These are phyloP conservation scores for Leptinotarsa tumamoca DNA, from an alignment of 2,888 invertebrate genomes.

Conservation along the genomic window DNA sequence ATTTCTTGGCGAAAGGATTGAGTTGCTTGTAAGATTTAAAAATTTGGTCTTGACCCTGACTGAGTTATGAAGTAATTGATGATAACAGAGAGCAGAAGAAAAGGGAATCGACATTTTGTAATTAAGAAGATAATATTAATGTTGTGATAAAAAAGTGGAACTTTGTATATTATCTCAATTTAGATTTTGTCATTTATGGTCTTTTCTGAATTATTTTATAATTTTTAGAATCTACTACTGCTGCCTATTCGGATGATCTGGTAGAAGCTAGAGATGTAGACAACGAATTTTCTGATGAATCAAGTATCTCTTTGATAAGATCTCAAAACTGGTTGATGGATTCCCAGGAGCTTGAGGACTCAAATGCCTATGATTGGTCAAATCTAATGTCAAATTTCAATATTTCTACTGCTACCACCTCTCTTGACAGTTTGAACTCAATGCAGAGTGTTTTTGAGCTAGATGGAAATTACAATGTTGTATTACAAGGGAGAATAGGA, in stretches of 20 bases:
- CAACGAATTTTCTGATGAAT: conserved; percentile 52
- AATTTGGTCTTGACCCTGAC: too few relatives aligned
- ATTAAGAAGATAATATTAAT: too few relatives aligned
- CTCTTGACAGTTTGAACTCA: conserved; percentile 65
- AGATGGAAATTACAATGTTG: conserved; percentile 72
- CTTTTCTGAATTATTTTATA: neutral
- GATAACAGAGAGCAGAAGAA: too few relatives aligned
- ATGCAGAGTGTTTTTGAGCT: conserved; percentile 72
- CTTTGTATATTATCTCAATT: too few relatives aligned
- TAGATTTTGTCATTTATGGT: too few relatives aligned
- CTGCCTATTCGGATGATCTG: conserved; percentile 36
- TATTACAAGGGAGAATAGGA: conserved; percentile 73
- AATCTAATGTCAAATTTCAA: conserved; percentile 61
- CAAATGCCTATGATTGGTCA: conserved; percentile 64
- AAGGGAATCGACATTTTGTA: too few relatives aligned
- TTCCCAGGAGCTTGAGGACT: conserved; percentile 58
- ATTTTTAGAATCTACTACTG: conserved; percentile 36
- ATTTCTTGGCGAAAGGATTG: too few relatives aligned
- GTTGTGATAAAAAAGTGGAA: too few relatives aligned
- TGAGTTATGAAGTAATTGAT: too few relatives aligned
- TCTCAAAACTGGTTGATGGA: conserved; percentile 33
- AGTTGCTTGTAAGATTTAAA: too few relatives aligned
- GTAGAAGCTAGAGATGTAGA: conserved; percentile 51
- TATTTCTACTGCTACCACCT: conserved; percentile 62
- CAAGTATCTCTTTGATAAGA: conserved; percentile 48